Evolutionary conservation across 1,140 invertebrate species (phyloP).

Genomic region (Drosophila nebulosa): DNA sequence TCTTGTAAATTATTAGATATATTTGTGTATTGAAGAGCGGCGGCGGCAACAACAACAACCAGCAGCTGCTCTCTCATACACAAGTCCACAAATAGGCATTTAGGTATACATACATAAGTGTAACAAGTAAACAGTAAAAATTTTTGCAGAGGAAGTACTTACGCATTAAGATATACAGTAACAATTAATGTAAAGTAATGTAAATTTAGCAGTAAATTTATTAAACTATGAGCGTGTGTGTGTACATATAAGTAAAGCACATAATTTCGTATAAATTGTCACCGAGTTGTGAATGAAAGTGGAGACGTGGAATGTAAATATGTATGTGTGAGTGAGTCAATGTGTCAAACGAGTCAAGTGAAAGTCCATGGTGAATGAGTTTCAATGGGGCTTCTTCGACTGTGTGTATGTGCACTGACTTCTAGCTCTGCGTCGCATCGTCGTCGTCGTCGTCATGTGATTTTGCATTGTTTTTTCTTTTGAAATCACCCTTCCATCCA

Average conservation of each 20-base stretch:
- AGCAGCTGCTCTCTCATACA: background rate
- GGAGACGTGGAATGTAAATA: too few relatives aligned
- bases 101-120: background rate
- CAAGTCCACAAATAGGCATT: background rate
- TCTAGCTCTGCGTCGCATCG: conserved; percentile 42
- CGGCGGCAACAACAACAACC: background rate
- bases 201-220: conserved; percentile 60
- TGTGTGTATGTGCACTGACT: background rate
- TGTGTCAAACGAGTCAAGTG: background rate
- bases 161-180: conserved; percentile 27
- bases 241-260: conserved; percentile 6
- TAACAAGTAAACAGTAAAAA: conserved; percentile 19
- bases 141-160: conserved; percentile 27
- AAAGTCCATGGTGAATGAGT: background rate
- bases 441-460: conserved; percentile 12
- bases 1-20: conserved; percentile 50
- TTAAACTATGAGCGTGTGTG: conserved; percentile 2
- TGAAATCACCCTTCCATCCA: background rate
- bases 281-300: background rate
- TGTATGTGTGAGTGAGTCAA: too few relatives aligned
- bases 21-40: background rate
- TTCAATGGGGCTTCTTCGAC: conserved; percentile 12
- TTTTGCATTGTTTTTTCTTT: too few relatives aligned
- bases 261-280: background rate
- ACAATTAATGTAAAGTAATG: conserved; percentile 61